Evolutionary conservation across 2,888 invertebrate species (phyloP), one percentile per base, ranked within the genome.

Genomic region (Drosophila testacea): DNA sequence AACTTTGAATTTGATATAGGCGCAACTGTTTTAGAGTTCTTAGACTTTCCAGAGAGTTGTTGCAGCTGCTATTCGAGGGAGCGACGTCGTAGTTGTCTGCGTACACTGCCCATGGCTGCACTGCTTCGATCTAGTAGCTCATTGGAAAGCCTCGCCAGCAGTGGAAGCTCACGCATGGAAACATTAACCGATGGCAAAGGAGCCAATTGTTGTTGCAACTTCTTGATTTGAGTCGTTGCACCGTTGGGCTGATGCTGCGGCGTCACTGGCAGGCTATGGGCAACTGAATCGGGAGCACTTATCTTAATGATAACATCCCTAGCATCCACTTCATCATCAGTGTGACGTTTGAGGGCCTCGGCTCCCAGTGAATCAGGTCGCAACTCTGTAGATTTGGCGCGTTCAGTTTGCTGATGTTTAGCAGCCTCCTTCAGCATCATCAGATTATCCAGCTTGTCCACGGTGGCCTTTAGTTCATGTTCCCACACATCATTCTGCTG

Each of bases 361-460:
- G 91, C 91, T 6, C 91, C 91, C 39, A 91, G 67, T 0, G 91
- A 91, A 59, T 89, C 90, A 4, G 91, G 91, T 10, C 91, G 84
- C 11, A 77, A 47, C 1, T 85, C 88, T 16, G 42, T 70, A 11
- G 78, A 54, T 52, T 81, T 77, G 36, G 57, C 65, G 4, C 75
- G 77, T 36, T 71, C 57, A 2, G 67, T 71, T 57, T 81, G 79
- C 56, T 84, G 83, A 22, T 83, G 77, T 30, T 79, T 72, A 60
- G 87, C 88, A n/a, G 57, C 84, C 73, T 71, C 90, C 69, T 74
- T 87, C 92, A 95, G 94, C 94, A 95, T 93, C 89, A 96, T 93
- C 46, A 95, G 92, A 80, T 95, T 95, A 90, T 96, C 96, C 5
- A 96, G 92, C 84, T 96, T 96, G 84, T 96, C 95, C n/a, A 96